Base-by-base conservation (phyloP, 2,888 invertebrate genomes). In the Esperia sulphurella region DNA sequence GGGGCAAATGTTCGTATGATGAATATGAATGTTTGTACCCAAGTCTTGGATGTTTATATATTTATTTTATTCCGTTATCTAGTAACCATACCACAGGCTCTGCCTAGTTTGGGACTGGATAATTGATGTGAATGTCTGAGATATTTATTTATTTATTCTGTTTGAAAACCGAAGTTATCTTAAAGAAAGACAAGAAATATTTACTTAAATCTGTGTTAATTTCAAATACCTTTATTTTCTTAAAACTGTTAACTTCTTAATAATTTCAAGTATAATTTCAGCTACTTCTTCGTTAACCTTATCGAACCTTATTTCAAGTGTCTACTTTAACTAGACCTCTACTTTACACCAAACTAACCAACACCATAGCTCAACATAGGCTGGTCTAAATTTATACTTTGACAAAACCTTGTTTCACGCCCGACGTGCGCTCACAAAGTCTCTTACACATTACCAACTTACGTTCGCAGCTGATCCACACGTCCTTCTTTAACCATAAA, bases 371-470 rank as follows among this genome's bases (percentile, higher is more conserved):
- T 71, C 83, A 64, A 42, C 12, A 45, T 60, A 59, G 43, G 52
- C 54, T 75, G 82, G 85, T 48, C 51, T 48, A 61, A 72, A 75
- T 75, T 79, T 72, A 83, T 78, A 85, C 85, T 85, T 83, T 83
- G 83, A 80, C 79, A 76, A 83, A 75, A 84, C 75, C 86, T 85
- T 82, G 84, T 86, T 87, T 86, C 70, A 84, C 84, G 86, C 79
- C 71, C 75, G 79, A 82, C 70, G 66, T 82, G 64, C 78, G 77
- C 78, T 84, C 82, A 80, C 83, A 73, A 71, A 83, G 83, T 85
- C 83, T 74, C 81, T 76, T 72, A 71, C 68, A 65, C 50, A 54
- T 66, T 53, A 65, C 85, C 55, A 77, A 52, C 8, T 57, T 67
- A 59, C 1, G 1, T 39, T 39, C 52, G 14, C 56, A 33, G 0